Percentiles rank a stretch among this genome's conserved stretches.
phyloP scores from a whole-genome alignment of 2,888 invertebrate genomes.

The Pocota personata region DNA sequence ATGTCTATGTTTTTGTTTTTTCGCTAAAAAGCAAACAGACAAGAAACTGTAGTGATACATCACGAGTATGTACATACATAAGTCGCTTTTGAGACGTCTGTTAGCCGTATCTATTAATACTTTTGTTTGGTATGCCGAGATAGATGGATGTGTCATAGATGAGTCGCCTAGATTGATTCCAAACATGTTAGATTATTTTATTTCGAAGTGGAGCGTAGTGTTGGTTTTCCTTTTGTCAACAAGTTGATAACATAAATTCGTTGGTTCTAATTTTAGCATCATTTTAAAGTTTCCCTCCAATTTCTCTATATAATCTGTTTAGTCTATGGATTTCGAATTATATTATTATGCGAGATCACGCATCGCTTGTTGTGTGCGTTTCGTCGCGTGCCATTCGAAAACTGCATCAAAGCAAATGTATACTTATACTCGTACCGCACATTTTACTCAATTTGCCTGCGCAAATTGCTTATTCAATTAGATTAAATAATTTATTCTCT shows the following conservation, averaged over 20 bases:
- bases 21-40: background rate
- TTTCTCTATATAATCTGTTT: no score
- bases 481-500: conserved; percentile 11
- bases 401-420: background rate
- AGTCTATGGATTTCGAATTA: background rate
- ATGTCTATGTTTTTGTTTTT: background rate
- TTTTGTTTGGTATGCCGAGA: background rate
- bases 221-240: conserved; percentile 14
- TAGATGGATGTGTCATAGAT: conserved; percentile 26
- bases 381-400: background rate
- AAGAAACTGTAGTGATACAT: background rate
- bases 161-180: background rate
- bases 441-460: background rate
- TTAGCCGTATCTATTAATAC: conserved; percentile 12
- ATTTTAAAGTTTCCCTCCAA: background rate
- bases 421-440: background rate
- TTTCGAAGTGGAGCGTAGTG: background rate
- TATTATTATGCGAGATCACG: background rate
- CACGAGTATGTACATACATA: background rate
- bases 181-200: background rate
- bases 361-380: background rate
- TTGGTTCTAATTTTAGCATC: background rate
- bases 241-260: conserved; percentile 4
- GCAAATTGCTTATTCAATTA: conserved; percentile 22
- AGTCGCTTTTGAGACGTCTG: conserved; percentile 3